Conservation (phyloP, 2,888 invertebrate genomes). For the Epirrita christyi region DNA sequence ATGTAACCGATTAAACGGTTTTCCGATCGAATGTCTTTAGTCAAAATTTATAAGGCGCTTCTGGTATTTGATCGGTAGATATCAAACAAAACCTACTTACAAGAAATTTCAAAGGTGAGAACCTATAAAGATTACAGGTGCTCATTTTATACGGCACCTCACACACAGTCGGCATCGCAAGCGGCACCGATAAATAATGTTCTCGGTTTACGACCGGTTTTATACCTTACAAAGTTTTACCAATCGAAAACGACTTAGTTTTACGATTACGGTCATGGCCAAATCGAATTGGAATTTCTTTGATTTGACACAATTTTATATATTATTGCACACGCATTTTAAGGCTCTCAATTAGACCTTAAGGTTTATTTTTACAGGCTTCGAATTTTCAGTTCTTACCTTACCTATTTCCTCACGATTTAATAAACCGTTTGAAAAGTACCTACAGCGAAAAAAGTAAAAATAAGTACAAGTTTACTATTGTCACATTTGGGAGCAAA, state of each 20-base stretch:
- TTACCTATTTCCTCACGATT: too few relatives aligned
- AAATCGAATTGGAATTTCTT: conserved; percentile 25
- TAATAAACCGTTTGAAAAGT: too few relatives aligned
- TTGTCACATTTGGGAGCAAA: too few relatives aligned
- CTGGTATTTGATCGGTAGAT: too few relatives aligned
- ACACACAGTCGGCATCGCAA: conserved; percentile 24
- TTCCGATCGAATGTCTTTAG: too few relatives aligned
- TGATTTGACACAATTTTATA: conserved; percentile 20
- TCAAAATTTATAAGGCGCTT: too few relatives aligned
- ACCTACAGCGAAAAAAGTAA: too few relatives aligned
- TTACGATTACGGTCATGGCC: conserved; percentile 58
- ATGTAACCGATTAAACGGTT: too few relatives aligned
- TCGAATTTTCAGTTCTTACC: too few relatives aligned
- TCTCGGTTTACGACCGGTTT: conserved; percentile 53
- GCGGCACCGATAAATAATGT: conserved; percentile 54
- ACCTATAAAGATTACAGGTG: conserved; percentile 14
- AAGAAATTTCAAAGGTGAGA: conserved; percentile 4
- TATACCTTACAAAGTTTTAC: conserved; percentile 61
- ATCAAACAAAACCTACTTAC: neutral
- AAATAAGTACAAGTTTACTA: too few relatives aligned
- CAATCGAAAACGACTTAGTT: conserved; percentile 59
- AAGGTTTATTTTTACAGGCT: too few relatives aligned
- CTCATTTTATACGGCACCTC: conserved; percentile 17
- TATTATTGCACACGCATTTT: conserved; percentile 3
- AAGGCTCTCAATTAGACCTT: neutral